These are phyloP conservation scores for Drymonia ruficornis DNA, from an alignment of 2,888 invertebrate species.

Conservation along the genomic window DNA sequence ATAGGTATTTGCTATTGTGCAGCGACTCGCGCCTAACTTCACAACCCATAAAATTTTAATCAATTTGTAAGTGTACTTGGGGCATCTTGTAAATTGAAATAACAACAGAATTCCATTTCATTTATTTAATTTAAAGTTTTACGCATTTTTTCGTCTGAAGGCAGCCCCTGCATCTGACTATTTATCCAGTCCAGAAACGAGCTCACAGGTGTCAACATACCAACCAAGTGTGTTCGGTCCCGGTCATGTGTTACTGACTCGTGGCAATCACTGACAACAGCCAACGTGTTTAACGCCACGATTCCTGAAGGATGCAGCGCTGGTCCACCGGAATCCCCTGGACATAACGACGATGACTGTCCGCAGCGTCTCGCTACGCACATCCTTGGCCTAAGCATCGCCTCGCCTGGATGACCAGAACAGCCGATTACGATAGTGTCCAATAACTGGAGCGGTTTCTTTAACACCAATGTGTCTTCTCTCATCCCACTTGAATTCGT, in stretches of 20 bases:
- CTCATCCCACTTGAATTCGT: neutral
- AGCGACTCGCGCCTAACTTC: too few relatives aligned
- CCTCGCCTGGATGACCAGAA: neutral
- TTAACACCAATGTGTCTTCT: constrained; percentile 5
- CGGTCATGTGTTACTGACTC: neutral
- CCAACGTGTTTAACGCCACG: constrained; percentile 9
- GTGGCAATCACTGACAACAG: constrained; percentile 1
- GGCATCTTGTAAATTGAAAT: too few relatives aligned
- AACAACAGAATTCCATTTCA: too few relatives aligned
- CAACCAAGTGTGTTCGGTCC: constrained; percentile 2
- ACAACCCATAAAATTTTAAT: too few relatives aligned
- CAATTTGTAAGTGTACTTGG: too few relatives aligned
- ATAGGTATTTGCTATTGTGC: too few relatives aligned
- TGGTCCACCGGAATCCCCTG: constrained; percentile 13
- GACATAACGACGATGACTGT: neutral
- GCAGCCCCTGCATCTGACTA: neutral
- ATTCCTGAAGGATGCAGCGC: constrained; percentile 12
- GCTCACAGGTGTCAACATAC: constrained; percentile 5
- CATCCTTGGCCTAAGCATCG: constrained; percentile 6
- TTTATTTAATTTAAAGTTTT: too few relatives aligned
- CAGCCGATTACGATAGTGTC: constrained; percentile 7
- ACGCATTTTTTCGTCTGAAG: too few relatives aligned
- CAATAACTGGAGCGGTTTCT: constrained; percentile 11
- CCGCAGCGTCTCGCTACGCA: constrained; percentile 13
- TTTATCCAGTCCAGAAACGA: constrained; percentile 10